These are phyloP conservation scores for Protosalanx chinensis DNA, from an alignment of 2,797 vertebrate species.

Conservation along the genomic window DNA sequence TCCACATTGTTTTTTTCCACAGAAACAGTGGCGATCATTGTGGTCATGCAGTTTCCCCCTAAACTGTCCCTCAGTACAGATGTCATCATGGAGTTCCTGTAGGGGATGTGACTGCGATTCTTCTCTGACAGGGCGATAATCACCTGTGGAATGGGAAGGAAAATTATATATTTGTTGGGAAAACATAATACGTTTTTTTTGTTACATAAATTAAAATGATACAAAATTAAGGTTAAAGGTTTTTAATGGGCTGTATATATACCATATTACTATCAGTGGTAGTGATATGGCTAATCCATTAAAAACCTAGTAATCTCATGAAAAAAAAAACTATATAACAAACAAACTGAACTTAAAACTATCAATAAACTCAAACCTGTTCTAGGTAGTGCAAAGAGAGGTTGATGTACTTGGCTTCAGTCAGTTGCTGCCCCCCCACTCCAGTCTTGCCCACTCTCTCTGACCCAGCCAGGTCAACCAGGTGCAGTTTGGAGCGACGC, in stretches of 20 bases:
- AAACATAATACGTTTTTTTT: neutral
- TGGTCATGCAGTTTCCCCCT: constrained; percentile 97
- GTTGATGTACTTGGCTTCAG: constrained; percentile 98
- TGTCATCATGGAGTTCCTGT: constrained; percentile 97
- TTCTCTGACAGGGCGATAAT: constrained; percentile 94
- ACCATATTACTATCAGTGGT: too few species aligned
- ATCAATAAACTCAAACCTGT: constrained; percentile 74
- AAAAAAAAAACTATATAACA: neutral
- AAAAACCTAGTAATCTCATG: neutral
- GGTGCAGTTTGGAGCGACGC: constrained; percentile 86
- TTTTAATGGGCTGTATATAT: too few species aligned
- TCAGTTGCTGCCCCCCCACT: constrained; percentile 84
- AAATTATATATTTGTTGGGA: neutral
- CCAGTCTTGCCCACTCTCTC: constrained; percentile 91
- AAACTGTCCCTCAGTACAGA: constrained; percentile 94
- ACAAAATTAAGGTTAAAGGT: neutral
- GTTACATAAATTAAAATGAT: neutral
- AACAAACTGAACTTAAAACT: neutral
- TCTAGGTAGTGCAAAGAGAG: constrained; percentile 92
- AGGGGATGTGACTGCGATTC: constrained; percentile 90
- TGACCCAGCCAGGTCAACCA: constrained; percentile 95
- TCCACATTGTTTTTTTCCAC: constrained; percentile 86
- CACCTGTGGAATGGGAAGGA: constrained; percentile 72
- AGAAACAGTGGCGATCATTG: constrained; percentile 92
- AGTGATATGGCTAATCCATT: too few species aligned